Percentiles rank a stretch among this genome's conserved stretches.
Evolutionary conservation across 2,888 invertebrate species (phyloP).

Genomic region (Apotomis turbidana): DNA sequence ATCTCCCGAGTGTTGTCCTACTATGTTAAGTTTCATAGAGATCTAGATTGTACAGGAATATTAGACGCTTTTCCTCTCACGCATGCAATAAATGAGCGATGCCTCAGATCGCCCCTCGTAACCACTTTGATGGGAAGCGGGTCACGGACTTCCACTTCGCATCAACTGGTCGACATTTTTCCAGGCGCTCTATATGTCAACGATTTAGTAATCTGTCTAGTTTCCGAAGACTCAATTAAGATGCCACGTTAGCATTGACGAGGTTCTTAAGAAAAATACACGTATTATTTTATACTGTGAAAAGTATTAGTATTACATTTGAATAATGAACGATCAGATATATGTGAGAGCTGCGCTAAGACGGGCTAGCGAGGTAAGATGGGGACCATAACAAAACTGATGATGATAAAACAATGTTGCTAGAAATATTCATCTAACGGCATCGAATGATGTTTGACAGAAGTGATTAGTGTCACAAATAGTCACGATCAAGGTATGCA

Average conservation of each 20-base stretch:
- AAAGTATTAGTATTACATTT: no score
- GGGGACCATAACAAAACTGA: no score
- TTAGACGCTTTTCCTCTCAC: constrained; percentile 7
- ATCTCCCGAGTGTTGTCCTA: background rate
- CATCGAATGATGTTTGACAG: no score
- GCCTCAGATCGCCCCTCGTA: constrained; percentile 44
- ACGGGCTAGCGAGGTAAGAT: no score
- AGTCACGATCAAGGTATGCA: no score
- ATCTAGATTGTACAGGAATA: constrained; percentile 1
- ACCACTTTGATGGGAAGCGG: constrained; percentile 46
- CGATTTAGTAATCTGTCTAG: constrained; percentile 27
- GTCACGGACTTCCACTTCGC: constrained; percentile 49
- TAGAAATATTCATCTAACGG: no score
- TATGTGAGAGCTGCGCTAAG: no score
- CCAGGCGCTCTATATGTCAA: constrained; percentile 40
- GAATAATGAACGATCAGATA: no score
- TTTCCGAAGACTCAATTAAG: constrained; percentile 4
- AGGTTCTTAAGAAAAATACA: background rate
- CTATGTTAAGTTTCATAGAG: background rate
- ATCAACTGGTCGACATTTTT: constrained; percentile 45
- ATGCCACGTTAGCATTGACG: background rate
- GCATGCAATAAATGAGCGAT: constrained; percentile 16
- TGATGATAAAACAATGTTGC: no score
- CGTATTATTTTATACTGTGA: no score
- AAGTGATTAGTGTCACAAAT: no score